A percentile compares a stretch with the other conserved stretches of the same genome.
These are phyloP conservation scores for Pterocles orientalis DNA, from an alignment of 2,113 vertebrate species.

Conservation along the genomic window DNA sequence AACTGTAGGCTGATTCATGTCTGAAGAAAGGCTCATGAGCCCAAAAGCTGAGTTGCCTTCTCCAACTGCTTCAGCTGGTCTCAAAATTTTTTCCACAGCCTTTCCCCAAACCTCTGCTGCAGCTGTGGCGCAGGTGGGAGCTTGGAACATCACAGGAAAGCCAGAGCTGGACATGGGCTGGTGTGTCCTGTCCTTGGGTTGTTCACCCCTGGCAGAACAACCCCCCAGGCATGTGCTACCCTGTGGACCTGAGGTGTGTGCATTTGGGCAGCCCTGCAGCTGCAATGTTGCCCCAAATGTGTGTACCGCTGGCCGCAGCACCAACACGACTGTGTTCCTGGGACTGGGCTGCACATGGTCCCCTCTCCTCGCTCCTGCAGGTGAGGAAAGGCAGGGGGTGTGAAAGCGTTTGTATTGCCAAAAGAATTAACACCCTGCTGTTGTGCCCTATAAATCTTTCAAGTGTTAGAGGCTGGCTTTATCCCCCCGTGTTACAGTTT, in stretches of 20 bases:
- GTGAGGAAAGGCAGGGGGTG: background rate
- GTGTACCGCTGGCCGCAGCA: fast-evolving
- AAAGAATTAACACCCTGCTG: slow-evolving; percentile 51
- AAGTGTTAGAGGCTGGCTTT: slow-evolving; percentile 8
- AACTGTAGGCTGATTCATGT: background rate
- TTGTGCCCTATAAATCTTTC: slow-evolving; percentile 35
- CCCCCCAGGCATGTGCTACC: background rate
- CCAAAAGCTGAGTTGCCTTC: background rate
- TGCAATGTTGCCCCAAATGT: fast-evolving
- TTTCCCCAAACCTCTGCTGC: background rate
- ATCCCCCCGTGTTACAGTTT: background rate
- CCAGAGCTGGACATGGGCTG: fast-evolving
- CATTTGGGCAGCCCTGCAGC: background rate
- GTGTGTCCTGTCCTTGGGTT: background rate
- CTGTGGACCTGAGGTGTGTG: background rate
- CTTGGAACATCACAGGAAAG: background rate
- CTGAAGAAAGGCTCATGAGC: background rate
- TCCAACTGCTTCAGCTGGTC: background rate
- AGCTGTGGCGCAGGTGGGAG: background rate
- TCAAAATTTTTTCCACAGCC: background rate
- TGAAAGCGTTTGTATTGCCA: background rate
- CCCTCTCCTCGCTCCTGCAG: fast-evolving
- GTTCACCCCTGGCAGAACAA: background rate
- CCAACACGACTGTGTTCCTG: background rate
- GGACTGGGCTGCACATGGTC: background rate